phyloP scores from a whole-genome alignment of 2,888 invertebrate species.

The Pseudolycoriella hygida region DNA sequence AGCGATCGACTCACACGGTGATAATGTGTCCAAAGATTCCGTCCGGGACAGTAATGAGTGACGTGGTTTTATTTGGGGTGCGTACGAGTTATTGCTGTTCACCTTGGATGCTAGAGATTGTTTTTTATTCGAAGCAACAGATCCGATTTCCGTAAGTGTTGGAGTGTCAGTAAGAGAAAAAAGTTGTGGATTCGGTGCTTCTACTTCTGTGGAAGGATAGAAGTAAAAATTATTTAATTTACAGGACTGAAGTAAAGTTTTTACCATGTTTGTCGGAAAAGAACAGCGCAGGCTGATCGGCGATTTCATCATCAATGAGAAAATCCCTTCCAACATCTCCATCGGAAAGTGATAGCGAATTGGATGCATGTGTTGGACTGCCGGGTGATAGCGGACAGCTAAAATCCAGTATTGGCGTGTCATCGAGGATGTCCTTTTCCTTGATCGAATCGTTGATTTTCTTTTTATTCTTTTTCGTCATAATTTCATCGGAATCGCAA shows the following conservation, averaged over 20 bases:
- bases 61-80: slow-evolving; percentile 24
- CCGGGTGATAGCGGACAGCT: slow-evolving; percentile 45
- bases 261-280: slow-evolving; percentile 42
- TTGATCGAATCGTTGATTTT: slow-evolving; percentile 11
- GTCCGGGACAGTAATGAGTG: slow-evolving; percentile 36
- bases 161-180: slow-evolving; percentile 30
- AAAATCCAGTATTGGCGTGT: slow-evolving; percentile 25
- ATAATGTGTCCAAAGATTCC: slow-evolving; percentile 62
- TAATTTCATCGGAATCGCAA: slow-evolving; percentile 22
- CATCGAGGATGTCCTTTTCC: slow-evolving; percentile 25
- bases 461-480: slow-evolving; percentile 18
- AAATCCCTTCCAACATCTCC: slow-evolving; percentile 44
- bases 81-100: slow-evolving; percentile 5
- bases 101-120: background rate
- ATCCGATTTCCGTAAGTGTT: slow-evolving; percentile 25
- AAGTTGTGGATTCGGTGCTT: slow-evolving; percentile 29
- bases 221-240: too few species aligned
- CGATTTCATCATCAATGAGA: slow-evolving; percentile 76
- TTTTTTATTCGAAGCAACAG: slow-evolving; percentile 23
- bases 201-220: slow-evolving; percentile 11
- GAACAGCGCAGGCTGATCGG: slow-evolving; percentile 71
- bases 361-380: slow-evolving; percentile 62
- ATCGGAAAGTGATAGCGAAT: slow-evolving; percentile 64
- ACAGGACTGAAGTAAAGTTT: too few species aligned
- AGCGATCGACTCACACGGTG: slow-evolving; percentile 66